These are phyloP conservation scores for Conchocele bisecta DNA, from an alignment of 2,888 invertebrate species.

Conservation along the genomic window DNA sequence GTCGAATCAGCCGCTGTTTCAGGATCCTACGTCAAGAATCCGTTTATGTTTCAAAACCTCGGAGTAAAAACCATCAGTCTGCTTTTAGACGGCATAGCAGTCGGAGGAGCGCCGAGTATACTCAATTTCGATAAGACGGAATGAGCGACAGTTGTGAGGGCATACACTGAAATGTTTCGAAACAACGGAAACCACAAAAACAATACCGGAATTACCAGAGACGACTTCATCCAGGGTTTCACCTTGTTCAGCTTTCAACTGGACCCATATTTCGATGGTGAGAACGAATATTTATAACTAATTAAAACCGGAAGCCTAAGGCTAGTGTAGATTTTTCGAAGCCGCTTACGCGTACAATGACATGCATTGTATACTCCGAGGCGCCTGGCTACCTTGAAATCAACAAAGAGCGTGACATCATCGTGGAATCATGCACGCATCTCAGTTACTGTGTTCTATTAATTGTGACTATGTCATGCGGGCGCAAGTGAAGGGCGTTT, in stretches of 20 bases:
- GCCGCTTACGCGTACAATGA: conserved; percentile 19
- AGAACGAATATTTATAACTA: conserved; percentile 22
- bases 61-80: not conserved
- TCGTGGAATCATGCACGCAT: conserved; percentile 33
- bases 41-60: not conserved
- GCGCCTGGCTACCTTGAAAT: conserved; percentile 38
- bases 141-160: conserved; percentile 3
- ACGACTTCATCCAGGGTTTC: conserved; percentile 3
- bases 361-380: conserved; percentile 37
- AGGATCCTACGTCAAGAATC: not conserved
- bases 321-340: conserved; percentile 26
- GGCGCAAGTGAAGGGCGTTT: conserved; percentile 15
- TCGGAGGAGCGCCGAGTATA: not conserved
- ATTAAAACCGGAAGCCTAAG: conserved; percentile 22
- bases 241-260: conserved; percentile 18
- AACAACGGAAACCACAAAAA: not conserved
- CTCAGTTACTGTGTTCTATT: conserved; percentile 23
- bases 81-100: not conserved
- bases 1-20: conserved; percentile 19
- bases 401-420: conserved; percentile 29
- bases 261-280: conserved; percentile 12
- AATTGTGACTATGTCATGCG: conserved; percentile 17
- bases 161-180: conserved; percentile 11
- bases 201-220: conserved; percentile 15
- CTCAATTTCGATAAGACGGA: conserved; percentile 5